Conservation (phyloP, 2,113 vertebrate genomes). For the Chlamydotis undulata region DNA sequence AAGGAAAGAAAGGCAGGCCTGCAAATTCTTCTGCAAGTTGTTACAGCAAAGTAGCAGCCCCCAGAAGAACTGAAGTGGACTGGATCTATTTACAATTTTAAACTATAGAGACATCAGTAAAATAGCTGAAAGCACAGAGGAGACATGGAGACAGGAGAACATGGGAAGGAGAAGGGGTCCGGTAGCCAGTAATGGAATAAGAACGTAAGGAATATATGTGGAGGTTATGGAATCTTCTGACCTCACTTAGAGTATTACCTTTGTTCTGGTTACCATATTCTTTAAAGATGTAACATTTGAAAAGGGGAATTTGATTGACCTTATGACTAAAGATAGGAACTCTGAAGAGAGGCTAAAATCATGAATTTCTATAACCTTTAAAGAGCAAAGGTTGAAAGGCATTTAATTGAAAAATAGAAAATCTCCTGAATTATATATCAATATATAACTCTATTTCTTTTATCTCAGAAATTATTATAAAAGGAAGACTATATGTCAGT, state of each 20-base stretch:
- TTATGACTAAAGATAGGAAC: constrained; percentile 63
- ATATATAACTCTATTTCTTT: constrained; percentile 60
- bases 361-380: constrained; percentile 71
- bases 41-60: background rate
- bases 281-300: constrained; percentile 63
- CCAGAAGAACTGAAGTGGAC: background rate
- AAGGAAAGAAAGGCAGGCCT: background rate
- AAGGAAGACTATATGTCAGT: constrained; percentile 11
- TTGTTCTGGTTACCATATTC: constrained; percentile 63
- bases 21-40: background rate
- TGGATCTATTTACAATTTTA: background rate
- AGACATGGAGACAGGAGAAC: background rate
- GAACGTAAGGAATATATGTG: constrained; percentile 22
- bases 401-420: constrained; percentile 69
- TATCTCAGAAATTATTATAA: constrained; percentile 43
- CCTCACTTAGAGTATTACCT: constrained; percentile 49
- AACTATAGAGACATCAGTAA: background rate
- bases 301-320: constrained; percentile 68
- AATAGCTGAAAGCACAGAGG: background rate
- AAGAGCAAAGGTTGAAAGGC: constrained; percentile 64
- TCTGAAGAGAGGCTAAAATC: constrained; percentile 50
- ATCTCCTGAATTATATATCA: constrained; percentile 45
- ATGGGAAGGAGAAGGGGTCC: background rate
- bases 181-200: background rate
- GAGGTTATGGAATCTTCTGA: constrained; percentile 51